Base-by-base conservation (phyloP, 2,888 invertebrate species). In the Cataglyphis rosenhaueri region DNA sequence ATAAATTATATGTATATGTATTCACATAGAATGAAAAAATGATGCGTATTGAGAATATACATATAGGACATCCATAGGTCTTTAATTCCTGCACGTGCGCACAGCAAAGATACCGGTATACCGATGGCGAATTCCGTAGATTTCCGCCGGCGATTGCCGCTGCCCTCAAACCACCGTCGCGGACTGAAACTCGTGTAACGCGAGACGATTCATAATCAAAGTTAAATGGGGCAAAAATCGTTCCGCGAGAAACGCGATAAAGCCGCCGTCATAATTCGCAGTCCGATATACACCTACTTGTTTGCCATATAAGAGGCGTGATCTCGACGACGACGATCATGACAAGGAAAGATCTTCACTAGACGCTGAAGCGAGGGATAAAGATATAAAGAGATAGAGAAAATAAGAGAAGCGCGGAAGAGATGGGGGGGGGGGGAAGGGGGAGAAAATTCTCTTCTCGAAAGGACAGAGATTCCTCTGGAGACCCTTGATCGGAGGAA, bases 181-280 rank as follows among this genome's bases (percentile, higher is more conserved):
- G 66, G 76, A 82, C 84, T 88, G 83, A 87, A 87, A 86, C 83
- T 84, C 84, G 88, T 70, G 84, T 88, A 88, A 88, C 76, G 82
- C 86, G 84, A 85, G 86, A 86, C 84, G 88, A 84, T 82, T 89
- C 83, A 83, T 87, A 89, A 89, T 88, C 89, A 87, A 83, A 87
- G 88, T 89, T 88, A 89, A 89, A 89, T 85, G 88, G 85, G 82
- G 86, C 88, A 89, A 89, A 89, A 89, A 89, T 89, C 85, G 86
- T 73, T 85, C 81, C 78, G 78, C 85, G 81, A 82, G 86, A 87
- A 89, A 83, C 84, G 84, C 85, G 85, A 89, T 88, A 88, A 88
- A 88, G 84, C 62, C 71, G 74, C 76, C 78, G 71, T 76, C 78
- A 85, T 81, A 88, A 89, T 89, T 89, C 89, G 89, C 88, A 83